phyloP scores from a whole-genome alignment of 2,797 vertebrate genomes.

The Manis javanica region DNA sequence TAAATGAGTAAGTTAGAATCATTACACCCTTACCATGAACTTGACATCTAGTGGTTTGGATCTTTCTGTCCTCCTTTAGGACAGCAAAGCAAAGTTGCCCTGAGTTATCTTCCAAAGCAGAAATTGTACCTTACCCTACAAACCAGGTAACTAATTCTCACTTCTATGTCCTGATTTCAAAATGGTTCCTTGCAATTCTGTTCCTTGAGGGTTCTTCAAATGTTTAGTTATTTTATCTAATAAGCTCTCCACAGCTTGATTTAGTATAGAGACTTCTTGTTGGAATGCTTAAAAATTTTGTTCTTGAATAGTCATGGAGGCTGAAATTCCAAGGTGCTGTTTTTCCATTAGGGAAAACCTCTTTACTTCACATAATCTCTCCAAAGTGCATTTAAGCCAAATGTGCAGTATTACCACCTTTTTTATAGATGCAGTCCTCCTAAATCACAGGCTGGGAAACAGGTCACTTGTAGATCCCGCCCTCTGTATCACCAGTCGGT shows the following conservation, averaged over 20 bases:
- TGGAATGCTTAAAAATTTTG: background rate
- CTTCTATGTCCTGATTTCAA: constrained; percentile 30
- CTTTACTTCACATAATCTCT: background rate
- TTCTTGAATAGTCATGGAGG: background rate
- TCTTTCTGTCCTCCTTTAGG: background rate
- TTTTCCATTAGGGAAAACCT: background rate
- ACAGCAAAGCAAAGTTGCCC: background rate
- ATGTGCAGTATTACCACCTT: background rate
- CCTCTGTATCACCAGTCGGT: background rate
- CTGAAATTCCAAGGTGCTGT: constrained; percentile 14
- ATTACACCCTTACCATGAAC: constrained; percentile 10
- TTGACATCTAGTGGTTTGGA: background rate
- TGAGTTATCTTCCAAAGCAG: background rate
- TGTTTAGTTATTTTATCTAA: constrained; percentile 49
- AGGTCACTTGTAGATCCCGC: background rate
- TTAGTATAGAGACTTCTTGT: constrained; percentile 12
- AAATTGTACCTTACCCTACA: background rate
- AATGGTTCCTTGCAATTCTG: background rate
- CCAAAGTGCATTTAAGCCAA: background rate
- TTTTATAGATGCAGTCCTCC: background rate
- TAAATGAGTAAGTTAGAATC: constrained; percentile 53
- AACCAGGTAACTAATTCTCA: constrained; percentile 1
- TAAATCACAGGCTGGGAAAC: background rate
- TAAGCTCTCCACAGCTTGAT: constrained; percentile 9
- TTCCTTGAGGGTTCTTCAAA: constrained; percentile 10